A percentile compares a stretch with the other conserved stretches of the same genome.
phyloP scores from a whole-genome alignment of 2,888 invertebrate species.

The Hanleya hanleyi region DNA sequence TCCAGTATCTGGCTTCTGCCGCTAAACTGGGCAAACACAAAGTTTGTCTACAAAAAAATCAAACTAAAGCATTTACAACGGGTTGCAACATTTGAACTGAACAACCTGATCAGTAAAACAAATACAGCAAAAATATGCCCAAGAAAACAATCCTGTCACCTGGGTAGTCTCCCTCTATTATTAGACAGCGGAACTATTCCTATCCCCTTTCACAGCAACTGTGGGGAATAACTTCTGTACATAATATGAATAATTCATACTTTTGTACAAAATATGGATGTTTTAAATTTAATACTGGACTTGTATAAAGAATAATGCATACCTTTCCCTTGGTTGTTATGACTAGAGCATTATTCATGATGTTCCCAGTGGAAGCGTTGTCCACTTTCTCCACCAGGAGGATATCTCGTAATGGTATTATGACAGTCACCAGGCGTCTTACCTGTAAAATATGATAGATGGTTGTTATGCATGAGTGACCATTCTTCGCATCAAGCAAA shows the following conservation, averaged over 20 bases:
- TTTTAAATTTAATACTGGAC: not conserved
- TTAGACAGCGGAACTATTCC: not conserved
- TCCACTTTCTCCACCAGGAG: conserved; percentile 85
- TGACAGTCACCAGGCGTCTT: conserved; percentile 86
- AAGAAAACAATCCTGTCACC: too few relatives aligned
- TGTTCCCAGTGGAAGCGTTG: conserved; percentile 79
- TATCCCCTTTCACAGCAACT: too few relatives aligned
- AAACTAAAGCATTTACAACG: too few relatives aligned
- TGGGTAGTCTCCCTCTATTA: too few relatives aligned
- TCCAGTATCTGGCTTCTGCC: conserved; percentile 91
- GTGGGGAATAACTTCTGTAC: too few relatives aligned
- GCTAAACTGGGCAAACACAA: conserved; percentile 90
- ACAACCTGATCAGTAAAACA: too few relatives aligned
- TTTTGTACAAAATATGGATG: too few relatives aligned
- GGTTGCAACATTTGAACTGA: too few relatives aligned
- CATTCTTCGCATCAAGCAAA: too few relatives aligned
- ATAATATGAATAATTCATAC: too few relatives aligned
- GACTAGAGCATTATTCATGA: conserved; percentile 82
- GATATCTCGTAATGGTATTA: conserved; percentile 90
- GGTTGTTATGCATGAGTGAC: too few relatives aligned
- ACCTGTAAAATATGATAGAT: conserved; percentile 79
- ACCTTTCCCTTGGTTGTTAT: conserved; percentile 87
- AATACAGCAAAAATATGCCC: too few relatives aligned
- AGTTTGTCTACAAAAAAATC: conserved; percentile 76
- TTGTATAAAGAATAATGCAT: not conserved